phyloP scores from a whole-genome alignment of 2,797 vertebrate genomes.

The Thripadectes ignobilis region DNA sequence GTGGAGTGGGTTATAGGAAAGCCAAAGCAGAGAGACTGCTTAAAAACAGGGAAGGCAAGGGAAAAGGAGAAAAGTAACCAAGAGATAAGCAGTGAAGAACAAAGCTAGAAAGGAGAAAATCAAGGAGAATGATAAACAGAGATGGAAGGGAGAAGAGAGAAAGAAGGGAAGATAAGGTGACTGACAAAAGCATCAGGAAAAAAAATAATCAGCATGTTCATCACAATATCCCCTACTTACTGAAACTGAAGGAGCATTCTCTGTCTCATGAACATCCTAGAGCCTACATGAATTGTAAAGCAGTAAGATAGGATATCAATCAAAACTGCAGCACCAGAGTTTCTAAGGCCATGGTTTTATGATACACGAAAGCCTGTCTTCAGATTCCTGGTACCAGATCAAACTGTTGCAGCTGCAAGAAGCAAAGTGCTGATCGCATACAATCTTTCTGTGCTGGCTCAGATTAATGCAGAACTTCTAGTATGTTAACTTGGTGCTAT shows the following conservation, averaged over 20 bases:
- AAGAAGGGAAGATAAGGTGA: not conserved
- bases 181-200: not conserved
- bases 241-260: not conserved
- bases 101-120: conserved; percentile 1
- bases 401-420: not conserved
- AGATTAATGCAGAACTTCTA: not conserved
- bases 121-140: not conserved
- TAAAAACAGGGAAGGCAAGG: not conserved
- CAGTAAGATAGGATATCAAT: not conserved
- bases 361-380: not conserved
- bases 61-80: not conserved
- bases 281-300: not conserved
- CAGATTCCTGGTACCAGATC: not conserved
- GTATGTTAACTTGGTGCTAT: not conserved
- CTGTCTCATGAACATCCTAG: not conserved
- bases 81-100: not conserved
- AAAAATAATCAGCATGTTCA: not conserved
- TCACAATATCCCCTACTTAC: not conserved
- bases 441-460: not conserved
- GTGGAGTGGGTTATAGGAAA: not conserved
- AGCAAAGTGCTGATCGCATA: not conserved
- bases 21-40: not conserved
- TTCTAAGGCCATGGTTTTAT: not conserved
- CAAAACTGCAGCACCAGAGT: not conserved
- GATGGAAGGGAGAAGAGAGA: not conserved